Percentiles rank a stretch among this genome's conserved stretches.
Conservation (phyloP, 2,797 vertebrate genomes). For the Tapirus indicus region DNA sequence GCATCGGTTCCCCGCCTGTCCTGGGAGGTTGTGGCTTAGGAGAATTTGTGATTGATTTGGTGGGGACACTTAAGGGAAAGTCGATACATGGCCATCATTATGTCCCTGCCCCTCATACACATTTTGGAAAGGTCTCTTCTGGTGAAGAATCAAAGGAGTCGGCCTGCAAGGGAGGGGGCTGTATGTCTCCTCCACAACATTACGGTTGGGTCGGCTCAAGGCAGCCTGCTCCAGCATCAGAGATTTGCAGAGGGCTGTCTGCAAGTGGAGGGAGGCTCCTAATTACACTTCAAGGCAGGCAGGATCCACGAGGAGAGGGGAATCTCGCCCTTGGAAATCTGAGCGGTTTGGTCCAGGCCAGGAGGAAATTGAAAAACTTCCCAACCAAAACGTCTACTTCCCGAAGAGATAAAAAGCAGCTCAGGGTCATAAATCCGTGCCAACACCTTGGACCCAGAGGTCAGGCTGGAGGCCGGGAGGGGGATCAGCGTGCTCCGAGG, state of each 20-base stretch:
- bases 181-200: fast-evolving
- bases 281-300: neutral
- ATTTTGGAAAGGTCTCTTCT: neutral
- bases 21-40: neutral
- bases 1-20: neutral
- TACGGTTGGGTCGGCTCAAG: neutral
- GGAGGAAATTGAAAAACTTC: slow-evolving; percentile 85
- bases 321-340: slow-evolving; percentile 73
- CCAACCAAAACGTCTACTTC: slow-evolving; percentile 83
- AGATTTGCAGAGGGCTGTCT: neutral
- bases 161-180: neutral
- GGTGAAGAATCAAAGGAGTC: neutral
- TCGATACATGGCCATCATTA: fast-evolving
- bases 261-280: neutral
- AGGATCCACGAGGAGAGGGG: neutral
- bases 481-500: neutral
- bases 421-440: slow-evolving; percentile 75
- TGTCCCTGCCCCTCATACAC: neutral
- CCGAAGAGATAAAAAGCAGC: slow-evolving; percentile 78
- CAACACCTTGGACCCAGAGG: slow-evolving; percentile 64
- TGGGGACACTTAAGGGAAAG: neutral
- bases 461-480: slow-evolving; percentile 62
- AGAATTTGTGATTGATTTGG: neutral
- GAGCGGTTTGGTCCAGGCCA: slow-evolving; percentile 70
- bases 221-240: neutral